Evolutionary conservation across 2,888 invertebrate genomes (phyloP), one percentile per base, ranked within the genome.

Genomic region (Boloria euphrosyne): DNA sequence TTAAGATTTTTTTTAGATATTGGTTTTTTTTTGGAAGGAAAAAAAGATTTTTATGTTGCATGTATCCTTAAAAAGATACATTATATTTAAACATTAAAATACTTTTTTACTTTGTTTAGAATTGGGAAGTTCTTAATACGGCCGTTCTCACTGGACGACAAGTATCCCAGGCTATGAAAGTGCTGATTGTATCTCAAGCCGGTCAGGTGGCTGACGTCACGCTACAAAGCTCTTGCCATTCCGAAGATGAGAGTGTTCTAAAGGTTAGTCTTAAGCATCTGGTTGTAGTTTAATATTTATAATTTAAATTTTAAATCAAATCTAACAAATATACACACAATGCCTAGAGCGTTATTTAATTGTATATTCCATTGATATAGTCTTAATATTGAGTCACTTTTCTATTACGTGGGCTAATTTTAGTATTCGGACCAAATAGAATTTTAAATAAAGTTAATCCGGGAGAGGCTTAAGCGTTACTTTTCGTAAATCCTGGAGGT

Each of bases 181-280:
- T 99, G 75, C 96, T 98, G 86, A 97, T 98, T 77, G 98, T 99
- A 55, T 97, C 97, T 52, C 97, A 98, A 84, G 97, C 97, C 0
- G 98, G 98, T 16, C 97, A 97, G 88, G 97, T 98, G 7, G 97
- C 97, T 67, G 98, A 99, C 88, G 98, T 99, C 75, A 98, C 98
- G 22, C 93, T 97, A 70, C 97, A 98, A 86, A 97, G 98, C 74
- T 97, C 98, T 67, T 99, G 98, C 84, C 96, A 97, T 83, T 98
- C 98, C 4, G 97, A 97, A 78, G 98, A 99, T 84, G 98, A 98
- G 85, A 98, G 98, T 80, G 98, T 98, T 38, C 94, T 99, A 66
- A 98, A 99, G 95, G 99, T 98, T 92, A 83, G 74, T 67, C 46
- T 5, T 31, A n/a, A 46, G 16, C 22, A 22, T 18, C 14, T 22